Evolutionary conservation across 2,888 invertebrate genomes (phyloP), one percentile per base, ranked within the genome.

Genomic region (Maniola hyperantus): DNA sequence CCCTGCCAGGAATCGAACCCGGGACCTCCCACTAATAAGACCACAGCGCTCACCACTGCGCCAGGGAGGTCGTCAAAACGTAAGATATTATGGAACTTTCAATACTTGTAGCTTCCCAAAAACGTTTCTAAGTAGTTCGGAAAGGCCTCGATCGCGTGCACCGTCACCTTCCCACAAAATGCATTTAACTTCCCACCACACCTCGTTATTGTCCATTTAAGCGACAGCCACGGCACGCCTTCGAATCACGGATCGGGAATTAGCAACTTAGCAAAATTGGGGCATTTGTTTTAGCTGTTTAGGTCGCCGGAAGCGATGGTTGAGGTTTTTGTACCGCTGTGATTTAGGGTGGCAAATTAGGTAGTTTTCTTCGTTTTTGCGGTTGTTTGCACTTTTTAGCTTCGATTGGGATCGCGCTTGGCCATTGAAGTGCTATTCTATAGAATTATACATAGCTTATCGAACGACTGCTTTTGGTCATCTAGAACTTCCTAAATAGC

Each of bases 231-330:
- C 66, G 64, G 85, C 83, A 81, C 83, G 83, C 84, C 84, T 79
- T 82, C 81, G 80, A 79, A 85, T 82, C 84, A 83, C 80, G 83
- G 81, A 83, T 85, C 50, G 58, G 82, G 82, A 86, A 62, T 87
- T 85, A 85, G 81, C 81, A 81, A 78, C 83, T 81, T 80, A 84
- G 83, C 77, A 79, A 81, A 83, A 84, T 83, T 79, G 80, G 77
- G 72, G 66, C 71, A 59, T 71, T 72, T 70, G 71, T 69, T 72
- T 71, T 66, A 66, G 55, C 66, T 57, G 73, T 70, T 67, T 58
- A 69, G 66, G 54, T 60, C 57, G 48, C 53, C 67, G 72, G 66
- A 73, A 71, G 26, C 70, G 58, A 68, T 71, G 66, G 70, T 64
- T 68, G 61, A 68, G 68, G 66, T 62, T 69, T 68, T 65, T 62